These are phyloP conservation scores for Machimus atricapillus DNA, from an alignment of 2,888 invertebrate species.

Conservation along the genomic window DNA sequence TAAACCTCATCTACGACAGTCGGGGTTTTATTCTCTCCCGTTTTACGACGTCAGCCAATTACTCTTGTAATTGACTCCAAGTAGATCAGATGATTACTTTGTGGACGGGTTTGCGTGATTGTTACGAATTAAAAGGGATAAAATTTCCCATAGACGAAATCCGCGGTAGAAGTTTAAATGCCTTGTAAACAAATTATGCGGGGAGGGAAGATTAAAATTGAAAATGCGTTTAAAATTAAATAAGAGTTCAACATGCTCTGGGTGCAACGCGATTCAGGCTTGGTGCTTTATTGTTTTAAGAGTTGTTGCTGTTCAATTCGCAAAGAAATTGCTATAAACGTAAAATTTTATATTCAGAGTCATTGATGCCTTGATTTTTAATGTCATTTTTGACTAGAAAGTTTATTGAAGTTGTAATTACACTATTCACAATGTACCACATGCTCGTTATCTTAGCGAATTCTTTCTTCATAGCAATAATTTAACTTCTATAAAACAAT, in stretches of 20 bases:
- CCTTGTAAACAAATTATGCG: neutral
- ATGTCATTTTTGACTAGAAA: neutral
- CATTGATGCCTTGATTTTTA: neutral
- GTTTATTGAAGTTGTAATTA: neutral
- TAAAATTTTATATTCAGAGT: neutral
- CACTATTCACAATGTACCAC: neutral
- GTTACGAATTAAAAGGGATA: slow-evolving; percentile 28
- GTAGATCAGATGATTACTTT: slow-evolving; percentile 29
- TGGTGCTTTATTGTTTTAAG: neutral
- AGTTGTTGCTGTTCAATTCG: neutral
- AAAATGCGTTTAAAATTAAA: neutral
- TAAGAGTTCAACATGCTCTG: neutral
- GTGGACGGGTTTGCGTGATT: slow-evolving; percentile 34
- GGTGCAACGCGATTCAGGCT: neutral
- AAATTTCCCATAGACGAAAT: neutral
- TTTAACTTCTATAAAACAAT: neutral
- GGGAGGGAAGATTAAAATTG: neutral
- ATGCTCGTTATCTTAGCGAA: neutral
- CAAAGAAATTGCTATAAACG: neutral
- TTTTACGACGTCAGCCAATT: slow-evolving; percentile 23
- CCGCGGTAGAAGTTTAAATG: neutral
- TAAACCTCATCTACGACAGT: slow-evolving; percentile 2
- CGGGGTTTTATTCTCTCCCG: neutral
- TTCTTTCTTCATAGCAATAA: neutral
- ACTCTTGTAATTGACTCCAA: slow-evolving; percentile 33